phyloP scores from a whole-genome alignment of 2,888 invertebrate species.

The Meiosimyza decipiens region DNA sequence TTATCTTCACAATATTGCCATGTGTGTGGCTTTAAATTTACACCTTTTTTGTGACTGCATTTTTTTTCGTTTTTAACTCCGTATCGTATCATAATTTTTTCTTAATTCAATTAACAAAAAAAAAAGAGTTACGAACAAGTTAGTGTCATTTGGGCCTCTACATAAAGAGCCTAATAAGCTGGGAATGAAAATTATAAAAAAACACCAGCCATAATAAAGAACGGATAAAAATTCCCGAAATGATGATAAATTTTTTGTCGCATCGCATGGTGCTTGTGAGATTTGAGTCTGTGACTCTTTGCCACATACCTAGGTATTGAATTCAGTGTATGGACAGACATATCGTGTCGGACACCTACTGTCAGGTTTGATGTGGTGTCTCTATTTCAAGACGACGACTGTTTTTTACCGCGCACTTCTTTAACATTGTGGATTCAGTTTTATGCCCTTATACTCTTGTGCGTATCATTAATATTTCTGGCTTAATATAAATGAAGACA shows the following conservation, averaged over 20 bases:
- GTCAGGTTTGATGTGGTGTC: no score
- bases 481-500: no score
- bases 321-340: no score
- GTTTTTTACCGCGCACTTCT: no score
- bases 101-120: constrained; percentile 34
- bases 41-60: constrained; percentile 20
- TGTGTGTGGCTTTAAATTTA: constrained; percentile 31
- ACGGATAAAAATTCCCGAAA: constrained; percentile 3
- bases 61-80: neutral
- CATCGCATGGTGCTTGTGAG: no score
- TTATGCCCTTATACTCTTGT: no score
- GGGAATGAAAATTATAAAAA: constrained; percentile 1
- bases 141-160: constrained; percentile 27
- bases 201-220: neutral
- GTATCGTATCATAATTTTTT: constrained; percentile 25
- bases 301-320: no score
- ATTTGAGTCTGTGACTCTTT: no score
- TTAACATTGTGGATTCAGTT: no score
- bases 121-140: constrained; percentile 30
- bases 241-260: constrained; percentile 25
- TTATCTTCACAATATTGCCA: neutral
- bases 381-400: no score
- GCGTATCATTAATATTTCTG: no score
- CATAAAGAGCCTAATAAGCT: constrained; percentile 24
- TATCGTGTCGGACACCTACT: no score